phyloP scores from a whole-genome alignment of 2,797 vertebrate genomes.

The Sardinella longiceps region DNA sequence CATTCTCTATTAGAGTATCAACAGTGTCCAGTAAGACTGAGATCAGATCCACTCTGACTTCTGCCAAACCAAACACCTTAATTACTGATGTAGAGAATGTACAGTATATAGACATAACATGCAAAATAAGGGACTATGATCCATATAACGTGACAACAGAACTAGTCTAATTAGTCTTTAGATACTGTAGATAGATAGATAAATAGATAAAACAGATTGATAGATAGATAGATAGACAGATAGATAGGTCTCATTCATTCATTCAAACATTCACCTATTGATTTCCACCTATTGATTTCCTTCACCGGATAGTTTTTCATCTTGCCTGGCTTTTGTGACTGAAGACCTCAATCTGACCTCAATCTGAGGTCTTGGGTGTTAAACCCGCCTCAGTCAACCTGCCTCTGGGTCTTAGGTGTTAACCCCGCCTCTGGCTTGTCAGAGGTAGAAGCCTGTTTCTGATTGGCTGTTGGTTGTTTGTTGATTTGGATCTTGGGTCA shows the following conservation, averaged over 20 bases:
- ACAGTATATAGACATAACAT: neutral
- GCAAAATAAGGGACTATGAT: neutral
- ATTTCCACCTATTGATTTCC: neutral
- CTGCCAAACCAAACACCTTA: neutral
- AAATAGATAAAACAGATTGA: neutral
- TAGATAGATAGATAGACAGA: neutral
- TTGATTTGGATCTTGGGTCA: too few species aligned
- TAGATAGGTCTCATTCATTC: neutral
- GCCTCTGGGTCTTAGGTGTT: too few species aligned
- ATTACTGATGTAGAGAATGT: neutral
- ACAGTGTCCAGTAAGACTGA: neutral
- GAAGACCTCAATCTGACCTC: too few species aligned
- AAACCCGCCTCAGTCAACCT: too few species aligned
- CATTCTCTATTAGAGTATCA: neutral
- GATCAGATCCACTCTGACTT: conserved; percentile 15
- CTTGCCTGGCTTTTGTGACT: too few species aligned
- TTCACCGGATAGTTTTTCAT: neutral
- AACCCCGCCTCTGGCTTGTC: too few species aligned
- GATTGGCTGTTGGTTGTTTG: too few species aligned
- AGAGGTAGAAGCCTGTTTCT: too few species aligned
- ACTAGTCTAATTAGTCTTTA: neutral
- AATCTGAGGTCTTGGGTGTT: too few species aligned
- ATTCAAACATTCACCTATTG: too few species aligned
- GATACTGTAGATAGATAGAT: neutral
- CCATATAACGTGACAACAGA: neutral